Percentiles rank a stretch among this genome's conserved stretches.
phyloP scores from a whole-genome alignment of 2,888 invertebrate species.

The Melanostoma mellinum region DNA sequence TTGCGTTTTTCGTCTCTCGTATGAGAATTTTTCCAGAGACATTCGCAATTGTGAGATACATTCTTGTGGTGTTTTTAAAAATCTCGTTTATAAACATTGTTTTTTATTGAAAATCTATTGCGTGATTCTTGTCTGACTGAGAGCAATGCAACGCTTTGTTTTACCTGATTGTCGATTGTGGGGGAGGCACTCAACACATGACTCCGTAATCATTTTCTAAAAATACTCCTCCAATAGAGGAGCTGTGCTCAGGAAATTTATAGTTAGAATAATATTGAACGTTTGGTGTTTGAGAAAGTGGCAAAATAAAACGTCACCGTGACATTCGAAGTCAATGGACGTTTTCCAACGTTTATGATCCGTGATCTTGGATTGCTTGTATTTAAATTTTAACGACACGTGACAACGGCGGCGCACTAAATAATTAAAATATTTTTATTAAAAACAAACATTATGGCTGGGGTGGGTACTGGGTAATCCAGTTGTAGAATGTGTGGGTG shows the following conservation, averaged over 20 bases:
- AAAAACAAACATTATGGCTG: neutral
- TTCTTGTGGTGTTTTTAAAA: slow-evolving; percentile 1
- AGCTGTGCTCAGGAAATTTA: neutral
- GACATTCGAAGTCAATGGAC: slow-evolving; percentile 13
- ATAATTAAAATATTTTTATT: slow-evolving; percentile 9
- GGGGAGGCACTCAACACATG: neutral
- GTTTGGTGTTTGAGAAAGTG: neutral
- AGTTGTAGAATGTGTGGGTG: slow-evolving; percentile 15
- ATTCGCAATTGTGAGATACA: slow-evolving; percentile 7
- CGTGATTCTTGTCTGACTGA: neutral
- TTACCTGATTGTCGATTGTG: slow-evolving; percentile 6
- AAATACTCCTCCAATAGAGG: neutral
- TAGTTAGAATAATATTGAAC: slow-evolving; percentile 1
- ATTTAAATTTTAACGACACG: slow-evolving; percentile 29
- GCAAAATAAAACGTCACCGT: slow-evolving; percentile 32
- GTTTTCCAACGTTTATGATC: neutral
- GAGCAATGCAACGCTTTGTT: neutral
- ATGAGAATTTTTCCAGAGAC: slow-evolving; percentile 30
- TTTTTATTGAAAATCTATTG: slow-evolving; percentile 15
- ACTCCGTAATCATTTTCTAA: neutral
- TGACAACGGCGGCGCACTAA: slow-evolving; percentile 10
- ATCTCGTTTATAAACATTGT: slow-evolving; percentile 25
- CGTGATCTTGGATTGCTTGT: slow-evolving; percentile 20
- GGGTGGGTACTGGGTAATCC: slow-evolving; percentile 9
- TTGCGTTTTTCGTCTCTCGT: slow-evolving; percentile 34